phyloP scores from a whole-genome alignment of 2,888 invertebrate species.

The Erannis defoliaria region DNA sequence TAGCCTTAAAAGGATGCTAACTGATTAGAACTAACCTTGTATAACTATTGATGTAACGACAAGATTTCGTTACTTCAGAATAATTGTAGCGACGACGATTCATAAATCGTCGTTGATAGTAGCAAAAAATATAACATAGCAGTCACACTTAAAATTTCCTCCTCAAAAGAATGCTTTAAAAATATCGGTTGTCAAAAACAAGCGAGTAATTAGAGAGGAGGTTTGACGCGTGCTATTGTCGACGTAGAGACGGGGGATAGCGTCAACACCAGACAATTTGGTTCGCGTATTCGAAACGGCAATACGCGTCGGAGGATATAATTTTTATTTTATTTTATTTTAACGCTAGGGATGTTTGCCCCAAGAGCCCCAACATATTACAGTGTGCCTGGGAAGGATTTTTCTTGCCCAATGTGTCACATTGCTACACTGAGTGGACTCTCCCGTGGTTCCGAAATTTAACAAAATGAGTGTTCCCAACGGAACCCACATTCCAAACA shows the following conservation, averaged over 20 bases:
- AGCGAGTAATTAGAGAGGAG: slow-evolving; percentile 65
- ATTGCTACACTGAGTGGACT: too few relatives aligned
- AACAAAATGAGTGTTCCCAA: too few relatives aligned
- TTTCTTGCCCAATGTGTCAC: too few relatives aligned
- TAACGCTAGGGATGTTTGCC: too few relatives aligned
- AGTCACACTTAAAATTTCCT: neutral
- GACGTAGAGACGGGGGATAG: slow-evolving; percentile 30
- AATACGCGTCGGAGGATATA: neutral
- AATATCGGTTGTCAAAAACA: slow-evolving; percentile 59
- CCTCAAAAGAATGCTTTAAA: slow-evolving; percentile 30
- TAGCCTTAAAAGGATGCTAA: too few relatives aligned
- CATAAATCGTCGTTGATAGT: too few relatives aligned
- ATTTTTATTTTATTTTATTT: slow-evolving; percentile 3
- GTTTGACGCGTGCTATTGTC: slow-evolving; percentile 55
- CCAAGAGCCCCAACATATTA: too few relatives aligned
- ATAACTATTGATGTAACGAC: neutral
- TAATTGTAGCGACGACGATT: too few relatives aligned
- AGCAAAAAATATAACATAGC: neutral
- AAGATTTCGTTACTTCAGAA: neutral
- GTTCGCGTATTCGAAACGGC: neutral
- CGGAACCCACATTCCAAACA: too few relatives aligned
- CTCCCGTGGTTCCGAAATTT: too few relatives aligned
- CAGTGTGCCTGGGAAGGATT: too few relatives aligned
- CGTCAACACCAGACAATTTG: slow-evolving; percentile 56
- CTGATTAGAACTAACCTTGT: too few relatives aligned